Base-by-base conservation (phyloP, 2,888 invertebrate genomes). In the Drosophila quinaria region DNA sequence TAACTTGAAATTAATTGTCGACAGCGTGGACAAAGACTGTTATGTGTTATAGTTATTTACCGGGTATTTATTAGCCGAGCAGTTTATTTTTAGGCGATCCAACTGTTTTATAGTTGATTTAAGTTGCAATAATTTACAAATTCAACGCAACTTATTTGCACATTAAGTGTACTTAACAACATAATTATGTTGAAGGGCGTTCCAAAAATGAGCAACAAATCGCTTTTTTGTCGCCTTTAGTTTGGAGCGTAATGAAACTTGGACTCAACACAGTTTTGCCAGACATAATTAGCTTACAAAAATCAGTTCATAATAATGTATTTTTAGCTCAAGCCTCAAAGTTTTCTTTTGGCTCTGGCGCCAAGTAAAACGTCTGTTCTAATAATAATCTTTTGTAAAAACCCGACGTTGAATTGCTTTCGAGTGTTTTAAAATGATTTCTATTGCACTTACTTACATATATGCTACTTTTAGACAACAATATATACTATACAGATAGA, bases 371-470 rank as follows among this genome's bases (percentile, higher is more conserved):
- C 78, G 62, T 70, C 80, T 72, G 67, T 66, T 74, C 64, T 70
- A 78, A 84, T 73, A 78, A 84, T 73, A 84, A 84, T 78, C 67
- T 59, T 33, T 33, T 22, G 58, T 3, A 25, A n/a, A 25, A 68
- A 22, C 17, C 17, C 51, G 52, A 70, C 25, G 44, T 59, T 61
- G 74, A 80, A 70, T 71, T 59, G 83, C 78, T 69, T 79, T 81
- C 50, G 71, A 86, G 83, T 86, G 86, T 84, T 85, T 84, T 83
- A 80, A 83, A 85, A 83, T 74, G 85, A 85, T 82, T 85, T 74
- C 81, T 68, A 82, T 73, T 70, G 79, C 79, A 79, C 79, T 78
- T 29, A 79, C 79, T 78, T 29, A 35, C 33, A 33, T 33, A 37
- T 78, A 78, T 79, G 82, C 72, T 78, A 65, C 72, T 78, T 0